These are phyloP conservation scores for Sebastes fasciatus DNA, from an alignment of 2,113 vertebrate genomes.

Conservation along the genomic window DNA sequence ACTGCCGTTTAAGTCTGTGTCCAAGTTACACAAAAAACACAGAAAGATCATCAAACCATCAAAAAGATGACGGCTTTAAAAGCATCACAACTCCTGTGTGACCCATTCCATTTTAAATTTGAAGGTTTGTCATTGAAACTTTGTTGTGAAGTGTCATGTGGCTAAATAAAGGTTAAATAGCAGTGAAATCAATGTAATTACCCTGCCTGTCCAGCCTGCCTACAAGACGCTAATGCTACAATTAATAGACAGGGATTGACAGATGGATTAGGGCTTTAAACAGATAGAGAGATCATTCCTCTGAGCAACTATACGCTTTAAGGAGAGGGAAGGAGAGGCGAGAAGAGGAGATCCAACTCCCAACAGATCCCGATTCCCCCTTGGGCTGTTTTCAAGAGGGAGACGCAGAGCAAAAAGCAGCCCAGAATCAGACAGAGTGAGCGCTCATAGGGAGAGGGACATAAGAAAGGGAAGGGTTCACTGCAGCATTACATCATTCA, in stretches of 20 bases:
- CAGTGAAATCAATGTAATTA: slow-evolving; percentile 56
- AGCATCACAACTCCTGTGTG: neutral
- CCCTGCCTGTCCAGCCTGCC: slow-evolving; percentile 35
- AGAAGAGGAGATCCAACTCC: slow-evolving; percentile 31
- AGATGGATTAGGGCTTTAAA: slow-evolving; percentile 67
- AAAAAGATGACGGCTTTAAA: neutral
- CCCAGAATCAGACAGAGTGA: slow-evolving; percentile 19
- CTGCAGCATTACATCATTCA: slow-evolving; percentile 69
- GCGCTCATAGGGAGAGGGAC: slow-evolving; percentile 12
- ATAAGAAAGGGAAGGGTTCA: slow-evolving; percentile 44
- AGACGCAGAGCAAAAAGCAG: slow-evolving; percentile 27
- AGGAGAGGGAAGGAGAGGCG: slow-evolving; percentile 16
- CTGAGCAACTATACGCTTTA: slow-evolving; percentile 35
- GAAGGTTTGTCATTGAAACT: slow-evolving; percentile 39
- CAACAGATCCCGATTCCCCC: slow-evolving; percentile 16
- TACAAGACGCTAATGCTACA: slow-evolving; percentile 50
- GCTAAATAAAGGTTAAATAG: slow-evolving; percentile 57
- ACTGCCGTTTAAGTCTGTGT: neutral
- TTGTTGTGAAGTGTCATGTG: slow-evolving; percentile 15
- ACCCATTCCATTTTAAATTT: neutral
- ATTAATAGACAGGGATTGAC: slow-evolving; percentile 67
- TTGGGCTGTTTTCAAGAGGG: slow-evolving; percentile 32
- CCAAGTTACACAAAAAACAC: neutral
- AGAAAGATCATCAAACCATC: neutral
- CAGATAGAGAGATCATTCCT: slow-evolving; percentile 62